phyloP scores from a whole-genome alignment of 2,113 vertebrate species.

The Telmatochromis sp. region DNA sequence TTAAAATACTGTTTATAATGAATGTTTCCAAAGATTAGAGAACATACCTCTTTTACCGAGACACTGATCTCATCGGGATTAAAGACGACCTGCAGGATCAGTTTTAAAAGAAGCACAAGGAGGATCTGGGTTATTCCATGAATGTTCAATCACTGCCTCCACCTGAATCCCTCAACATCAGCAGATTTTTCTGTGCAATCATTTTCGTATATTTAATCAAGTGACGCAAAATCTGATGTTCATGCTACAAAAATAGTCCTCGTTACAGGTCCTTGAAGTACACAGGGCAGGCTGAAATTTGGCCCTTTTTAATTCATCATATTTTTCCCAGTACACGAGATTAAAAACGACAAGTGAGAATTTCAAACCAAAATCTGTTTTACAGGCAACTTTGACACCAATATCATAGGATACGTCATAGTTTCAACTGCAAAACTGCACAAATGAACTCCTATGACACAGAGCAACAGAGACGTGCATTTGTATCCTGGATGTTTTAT shows the following conservation, averaged over 20 bases:
- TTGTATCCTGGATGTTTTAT: neutral
- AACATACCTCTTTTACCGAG: slow-evolving; percentile 69
- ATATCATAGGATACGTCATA: neutral
- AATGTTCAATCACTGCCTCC: neutral
- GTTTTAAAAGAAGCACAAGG: neutral
- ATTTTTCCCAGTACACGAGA: neutral
- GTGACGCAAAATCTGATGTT: neutral
- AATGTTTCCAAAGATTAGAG: neutral
- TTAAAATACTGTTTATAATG: neutral
- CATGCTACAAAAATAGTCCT: neutral
- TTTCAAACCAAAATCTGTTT: neutral
- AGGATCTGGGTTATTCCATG: neutral
- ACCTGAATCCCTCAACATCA: neutral
- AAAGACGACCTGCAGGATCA: slow-evolving; percentile 52
- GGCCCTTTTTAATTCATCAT: neutral
- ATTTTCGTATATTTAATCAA: neutral
- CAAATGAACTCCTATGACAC: neutral
- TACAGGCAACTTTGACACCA: neutral
- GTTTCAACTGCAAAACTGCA: neutral
- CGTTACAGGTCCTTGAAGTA: neutral
- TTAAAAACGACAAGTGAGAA: neutral
- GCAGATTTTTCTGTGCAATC: neutral
- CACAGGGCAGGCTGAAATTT: neutral
- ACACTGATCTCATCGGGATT: slow-evolving; percentile 66
- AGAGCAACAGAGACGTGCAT: neutral